Conservation (phyloP, 2,113 vertebrate genomes). For the Odontophorus gujanensis region DNA sequence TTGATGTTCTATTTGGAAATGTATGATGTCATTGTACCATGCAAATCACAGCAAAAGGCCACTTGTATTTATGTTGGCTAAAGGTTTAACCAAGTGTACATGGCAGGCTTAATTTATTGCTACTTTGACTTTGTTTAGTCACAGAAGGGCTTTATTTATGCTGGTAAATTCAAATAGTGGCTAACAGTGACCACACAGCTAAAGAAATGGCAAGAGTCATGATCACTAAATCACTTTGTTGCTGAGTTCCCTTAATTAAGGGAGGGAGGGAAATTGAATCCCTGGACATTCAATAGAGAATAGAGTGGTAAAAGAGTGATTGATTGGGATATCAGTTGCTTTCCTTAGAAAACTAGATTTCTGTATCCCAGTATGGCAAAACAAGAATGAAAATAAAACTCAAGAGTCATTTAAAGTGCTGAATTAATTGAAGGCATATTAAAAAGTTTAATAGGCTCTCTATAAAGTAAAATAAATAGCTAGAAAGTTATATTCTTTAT, state of each 20-base stretch:
- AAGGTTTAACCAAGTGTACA: conserved; percentile 76
- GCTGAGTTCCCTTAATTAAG: conserved; percentile 80
- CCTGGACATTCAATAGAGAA: conserved; percentile 69
- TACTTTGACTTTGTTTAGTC: conserved; percentile 82
- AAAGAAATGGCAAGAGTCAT: conserved; percentile 77
- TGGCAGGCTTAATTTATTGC: conserved; percentile 80
- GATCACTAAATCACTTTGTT: conserved; percentile 81
- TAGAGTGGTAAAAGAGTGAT: conserved; percentile 70
- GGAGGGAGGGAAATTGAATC: conserved; percentile 6
- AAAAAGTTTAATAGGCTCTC: conserved; percentile 76
- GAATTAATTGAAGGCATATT: conserved; percentile 78
- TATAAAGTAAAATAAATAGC: conserved; percentile 79
- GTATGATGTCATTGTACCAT: conserved; percentile 80
- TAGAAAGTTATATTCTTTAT: conserved; percentile 65
- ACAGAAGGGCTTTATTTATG: conserved; percentile 82
- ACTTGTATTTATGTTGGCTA: conserved; percentile 82
- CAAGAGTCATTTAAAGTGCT: conserved; percentile 65
- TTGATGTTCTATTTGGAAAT: conserved; percentile 73
- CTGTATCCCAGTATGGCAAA: conserved; percentile 61
- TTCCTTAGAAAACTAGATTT: conserved; percentile 67
- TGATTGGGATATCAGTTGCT: conserved; percentile 73
- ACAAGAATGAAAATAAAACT: conserved; percentile 76
- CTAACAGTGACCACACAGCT: conserved; percentile 78
- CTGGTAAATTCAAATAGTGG: conserved; percentile 80
- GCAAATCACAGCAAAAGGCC: conserved; percentile 75